A percentile compares a stretch with the other conserved stretches of the same genome.
Conservation (phyloP, 2,888 invertebrate species). For the Resseliella maxima region DNA sequence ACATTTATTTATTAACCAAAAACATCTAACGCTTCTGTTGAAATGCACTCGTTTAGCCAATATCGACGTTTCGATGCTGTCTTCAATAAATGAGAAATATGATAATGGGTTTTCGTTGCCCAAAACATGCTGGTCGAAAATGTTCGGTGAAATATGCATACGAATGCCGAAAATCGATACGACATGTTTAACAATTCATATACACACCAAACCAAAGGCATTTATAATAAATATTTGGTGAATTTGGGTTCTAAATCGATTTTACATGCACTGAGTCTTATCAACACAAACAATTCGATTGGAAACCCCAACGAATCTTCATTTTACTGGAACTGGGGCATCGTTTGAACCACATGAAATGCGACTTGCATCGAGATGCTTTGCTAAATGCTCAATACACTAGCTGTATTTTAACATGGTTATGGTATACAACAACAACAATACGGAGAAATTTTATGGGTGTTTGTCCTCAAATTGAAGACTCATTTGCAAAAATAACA, state of each 20-base stretch:
- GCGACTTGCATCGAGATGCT: not conserved
- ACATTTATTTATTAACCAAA: constrained; percentile 38
- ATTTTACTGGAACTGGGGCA: not conserved
- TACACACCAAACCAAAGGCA: constrained; percentile 16
- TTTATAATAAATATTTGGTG: constrained; percentile 39
- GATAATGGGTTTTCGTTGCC: constrained; percentile 15
- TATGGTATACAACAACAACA: constrained; percentile 20
- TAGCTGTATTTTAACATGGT: not conserved
- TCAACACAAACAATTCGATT: constrained; percentile 24
- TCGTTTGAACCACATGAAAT: not conserved
- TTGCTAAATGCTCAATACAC: not conserved
- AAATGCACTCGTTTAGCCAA: not conserved
- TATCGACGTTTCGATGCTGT: not conserved
- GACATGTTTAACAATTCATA: constrained; percentile 28
- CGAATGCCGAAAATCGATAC: constrained; percentile 22
- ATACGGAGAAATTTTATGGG: not conserved
- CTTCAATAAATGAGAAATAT: constrained; percentile 15
- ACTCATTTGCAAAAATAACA: constrained; percentile 32
- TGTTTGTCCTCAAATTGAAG: not conserved
- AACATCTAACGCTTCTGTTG: not conserved
- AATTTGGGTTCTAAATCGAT: constrained; percentile 36
- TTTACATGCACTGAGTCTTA: constrained; percentile 27
- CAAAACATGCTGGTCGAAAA: not conserved
- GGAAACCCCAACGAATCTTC: not conserved
- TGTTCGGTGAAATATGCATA: not conserved